Percentiles rank a stretch among this genome's conserved stretches.
Conservation (phyloP, 2,888 invertebrate genomes). For the Campoplex nolae region DNA sequence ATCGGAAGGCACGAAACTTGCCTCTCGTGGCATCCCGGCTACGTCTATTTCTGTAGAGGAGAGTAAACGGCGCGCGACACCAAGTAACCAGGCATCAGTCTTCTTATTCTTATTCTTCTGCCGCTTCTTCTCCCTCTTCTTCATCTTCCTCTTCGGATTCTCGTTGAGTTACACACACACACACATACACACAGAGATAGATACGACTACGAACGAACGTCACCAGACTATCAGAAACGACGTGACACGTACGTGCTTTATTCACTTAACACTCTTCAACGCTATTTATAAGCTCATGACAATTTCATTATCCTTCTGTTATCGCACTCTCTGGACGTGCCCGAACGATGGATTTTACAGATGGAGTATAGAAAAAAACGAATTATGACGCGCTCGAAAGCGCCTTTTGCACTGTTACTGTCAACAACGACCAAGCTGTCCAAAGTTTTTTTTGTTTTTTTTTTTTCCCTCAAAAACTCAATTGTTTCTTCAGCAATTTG, state of each 20-base stretch:
- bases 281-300: constrained; percentile 37
- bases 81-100: constrained; percentile 56
- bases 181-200: constrained; percentile 1
- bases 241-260: constrained; percentile 16
- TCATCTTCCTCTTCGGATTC: constrained; percentile 42
- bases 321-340: constrained; percentile 21
- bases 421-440: no score
- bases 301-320: constrained; percentile 23
- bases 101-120: constrained; percentile 49
- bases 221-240: constrained; percentile 45
- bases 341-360: background rate
- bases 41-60: constrained; percentile 80
- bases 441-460: no score
- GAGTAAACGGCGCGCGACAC: constrained; percentile 65
- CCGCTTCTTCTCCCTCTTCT: constrained; percentile 47
- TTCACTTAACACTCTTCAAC: constrained; percentile 3
- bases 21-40: constrained; percentile 74
- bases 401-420: no score
- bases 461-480: no score
- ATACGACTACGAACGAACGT: constrained; percentile 24
- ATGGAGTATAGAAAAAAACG: background rate
- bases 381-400: background rate
- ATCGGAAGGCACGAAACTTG: constrained; percentile 62
- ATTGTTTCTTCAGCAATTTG: no score
- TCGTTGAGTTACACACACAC: constrained; percentile 15